Base-by-base conservation (phyloP, 2,888 invertebrate genomes). In the Cataglyphis altisquamis region DNA sequence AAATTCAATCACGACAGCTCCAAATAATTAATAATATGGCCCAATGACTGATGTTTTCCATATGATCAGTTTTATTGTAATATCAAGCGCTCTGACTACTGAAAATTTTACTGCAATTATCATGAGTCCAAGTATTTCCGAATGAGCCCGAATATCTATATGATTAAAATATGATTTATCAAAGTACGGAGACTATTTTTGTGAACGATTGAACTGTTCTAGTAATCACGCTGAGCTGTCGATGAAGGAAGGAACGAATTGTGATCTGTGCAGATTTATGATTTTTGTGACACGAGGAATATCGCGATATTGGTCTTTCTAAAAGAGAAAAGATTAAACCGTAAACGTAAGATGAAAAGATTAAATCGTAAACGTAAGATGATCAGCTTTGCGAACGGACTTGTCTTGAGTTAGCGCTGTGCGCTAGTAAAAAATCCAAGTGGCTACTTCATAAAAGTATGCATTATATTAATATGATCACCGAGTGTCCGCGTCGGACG, bases 381-480 rank as follows among this genome's bases (percentile, higher is more conserved):
- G 32, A 86, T 21, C 55, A 64, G 32, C 41, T 74, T 41, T 52
- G 55, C 64, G 29, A 81, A 67, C 74, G 60, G 57, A 72, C 70
- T 75, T 64, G 63, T 48, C 63, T 80, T 72, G 55, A 39, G 21
- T 57, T 8, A 72, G 84, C 74, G 85, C 73, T 85, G 87, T 85
- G 84, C 80, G 85, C 73, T 41, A 21, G 62, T 77, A 48, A 82
- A 68, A 87, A 57, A 41, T 68, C 18, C 60, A 41, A 41, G 60
- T 72, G 82, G 77, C 78, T 85, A 67, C 74, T 87, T 84, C 78
- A 74, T 62, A 81, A 77, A 70, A 67, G 77, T 80, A 84, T 62
- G 45, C 70, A 55, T 74, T 74, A 60, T 67, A 83, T 84, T 82
- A 80, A 85, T 74, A 68, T 45, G 21, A 85, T 77, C 68, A 72